Evolutionary conservation across 2,113 vertebrate genomes (phyloP), one percentile per base, ranked within the genome.

Genomic region (Pachycephala philippinensis): DNA sequence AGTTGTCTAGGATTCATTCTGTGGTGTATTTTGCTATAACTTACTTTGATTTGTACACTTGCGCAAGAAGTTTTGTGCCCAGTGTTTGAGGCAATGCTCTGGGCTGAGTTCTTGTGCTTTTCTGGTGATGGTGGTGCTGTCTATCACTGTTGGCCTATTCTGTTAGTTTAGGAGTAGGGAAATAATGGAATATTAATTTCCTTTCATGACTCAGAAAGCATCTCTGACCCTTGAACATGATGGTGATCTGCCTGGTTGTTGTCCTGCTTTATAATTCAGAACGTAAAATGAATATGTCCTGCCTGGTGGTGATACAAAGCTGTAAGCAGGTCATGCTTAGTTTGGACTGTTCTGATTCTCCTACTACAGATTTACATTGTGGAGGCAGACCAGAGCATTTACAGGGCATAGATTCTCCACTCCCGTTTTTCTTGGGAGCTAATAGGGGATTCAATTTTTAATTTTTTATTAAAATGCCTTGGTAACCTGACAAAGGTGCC

Each of bases 281-380:
- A 82, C 0, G 0, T 75, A 66, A 82, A 68, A 68, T 40, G 6
- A 45, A 0, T 42, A 8, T 10, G 26, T 79, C 15, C 56, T 75
- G 15, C n/a, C 52, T n/a, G 6, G 28, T 1, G 5, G 23, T 18
- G 35, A 23, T 45, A 21, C 0, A 2, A 31, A 87, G 28, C 15
- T 3, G 1, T 60, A 57, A 71, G 30, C 10, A 63, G 35, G 14
- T 66, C n/a, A 5, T 31, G 28, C 23, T 68, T 44, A 50, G 31
- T 88, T 83, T 42, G 26, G 28, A 11, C 28, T 66, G 18, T 37
- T 45, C 37, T 63, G 28, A n/a, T 84, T 91, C 23, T 74, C 10
- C 22, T 47, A 4, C 13, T 53, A 3, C 5, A 66, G 22, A 39
- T 53, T 17, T 37, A 21, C 37, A 5, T 35, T 65, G 45, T 24